Evolutionary conservation across 2,797 vertebrate genomes (phyloP), one percentile per base, ranked within the genome.

Genomic region (Jordanella pulchra): DNA sequence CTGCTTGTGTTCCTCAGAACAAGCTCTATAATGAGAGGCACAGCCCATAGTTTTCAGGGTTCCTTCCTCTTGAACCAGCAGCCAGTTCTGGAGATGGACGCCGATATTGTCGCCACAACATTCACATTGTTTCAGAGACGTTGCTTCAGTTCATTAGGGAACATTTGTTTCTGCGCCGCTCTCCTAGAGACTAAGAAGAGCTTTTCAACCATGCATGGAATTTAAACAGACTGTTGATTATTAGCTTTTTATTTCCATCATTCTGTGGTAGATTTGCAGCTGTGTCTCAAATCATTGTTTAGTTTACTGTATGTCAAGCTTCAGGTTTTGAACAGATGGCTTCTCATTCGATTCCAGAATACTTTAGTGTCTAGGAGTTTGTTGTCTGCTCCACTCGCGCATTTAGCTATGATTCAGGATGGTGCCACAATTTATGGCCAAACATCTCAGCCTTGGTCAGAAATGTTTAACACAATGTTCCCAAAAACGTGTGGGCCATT

Each of bases 41-140:
- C 28, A 58, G 55, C 55, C 55, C 21, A 17, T 18, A 21, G 28
- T 58, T 47, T 58, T 58, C 55, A 58, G 28, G 55, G 55, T 58
- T 58, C 28, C 55, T 58, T 58, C 55, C 55, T 17, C 4, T 65
- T 83, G 28, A 32, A 32, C 55, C 55, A 58, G 55, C 55, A 32
- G 28, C 55, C 55, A 18, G 28, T 21, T 18, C 30, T 18, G 17
- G 55, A 58, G 55, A 58, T 32, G 28, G 9, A 56, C 27, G 15
- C 17, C 32, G 55, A 58, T 58, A 32, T 30, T 32, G 28, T 58
- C 55, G 32, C 55, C 55, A 58, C 18, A 58, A 58, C 28, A 58
- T 32, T 17, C 28, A 56, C 54, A 32, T 15, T 58, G 55, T 58
- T 58, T 28, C 32, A 28, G 28, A 11, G 28, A 58, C 10, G 18